Evolutionary conservation across 2,113 vertebrate species (phyloP).

Genomic region (Heterocephalus glaber): DNA sequence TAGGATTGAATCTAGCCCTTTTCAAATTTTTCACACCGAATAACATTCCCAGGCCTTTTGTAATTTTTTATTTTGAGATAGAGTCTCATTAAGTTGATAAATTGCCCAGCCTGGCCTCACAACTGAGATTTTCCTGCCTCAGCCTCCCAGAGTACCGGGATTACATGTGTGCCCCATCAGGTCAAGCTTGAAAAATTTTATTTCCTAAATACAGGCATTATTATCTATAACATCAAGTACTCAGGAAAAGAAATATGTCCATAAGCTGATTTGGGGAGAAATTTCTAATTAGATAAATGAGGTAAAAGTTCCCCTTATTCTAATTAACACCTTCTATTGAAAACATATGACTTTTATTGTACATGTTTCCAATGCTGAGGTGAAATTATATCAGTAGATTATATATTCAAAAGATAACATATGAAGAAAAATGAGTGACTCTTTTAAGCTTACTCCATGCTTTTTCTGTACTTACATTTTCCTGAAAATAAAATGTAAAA

Average conservation of each 20-base stretch:
- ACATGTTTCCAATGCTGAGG: not conserved
- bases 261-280: slow-evolving; percentile 35
- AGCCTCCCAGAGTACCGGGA: not conserved
- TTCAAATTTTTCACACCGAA: not conserved
- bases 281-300: slow-evolving; percentile 46
- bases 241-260: not conserved
- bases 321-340: slow-evolving; percentile 47
- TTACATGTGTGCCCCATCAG: not conserved
- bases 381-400: slow-evolving; percentile 18
- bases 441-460: not conserved
- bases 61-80: not conserved
- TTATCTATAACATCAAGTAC: not conserved
- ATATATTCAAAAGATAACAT: not conserved
- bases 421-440: not conserved
- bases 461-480: slow-evolving; percentile 18
- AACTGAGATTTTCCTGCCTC: not conserved
- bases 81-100: not conserved
- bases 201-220: not conserved
- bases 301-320: not conserved
- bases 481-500: not conserved
- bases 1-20: not conserved
- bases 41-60: not conserved
- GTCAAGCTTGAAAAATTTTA: not conserved
- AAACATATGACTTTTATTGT: not conserved
- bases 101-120: not conserved